Evolutionary conservation across 1,140 invertebrate species (phyloP), one percentile per base, ranked within the genome.

Genomic region (Adoxophyes honmai): DNA sequence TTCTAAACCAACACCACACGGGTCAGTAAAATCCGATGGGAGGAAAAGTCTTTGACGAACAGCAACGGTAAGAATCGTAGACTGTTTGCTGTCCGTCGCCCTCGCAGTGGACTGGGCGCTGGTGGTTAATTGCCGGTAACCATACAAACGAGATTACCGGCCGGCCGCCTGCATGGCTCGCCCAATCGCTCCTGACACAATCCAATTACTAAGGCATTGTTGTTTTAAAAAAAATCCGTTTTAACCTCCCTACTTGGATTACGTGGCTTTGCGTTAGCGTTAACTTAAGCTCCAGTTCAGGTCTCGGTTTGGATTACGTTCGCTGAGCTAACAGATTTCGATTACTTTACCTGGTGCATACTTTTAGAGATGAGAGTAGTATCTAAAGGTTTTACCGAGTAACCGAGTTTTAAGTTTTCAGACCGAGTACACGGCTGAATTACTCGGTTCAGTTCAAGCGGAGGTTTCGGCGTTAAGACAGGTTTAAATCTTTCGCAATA

Each of bases 101-200:
- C 8, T 7, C 13, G 36, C 53, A 16, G n/a, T n/a, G 53, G 18
- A 14, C 2, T 42, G 57, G 59, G 53, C 52, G 60, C 62, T 59
- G 60, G 64, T 59, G 62, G 60, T 71, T 84, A 80, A 81, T 81
- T 84, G 78, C 62, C 66, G 62, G 70, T 76, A 73, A 74, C 66
- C 59, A 67, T 59, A 67, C 71, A 78, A 81, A 81, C 67, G 67
- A 77, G 77, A 78, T 81, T 81, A 84, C 70, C 39, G 56, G 18
- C 53, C 61, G 64, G 52, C 39, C 57, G 64, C 58, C 48, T 56
- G 44, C 61, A 39, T 38, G 36, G 48, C 52, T 55, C 39, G 13
- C 62, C 64, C 61, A 68, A 73, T 77, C 68, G 58, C 42, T 59
- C 64, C 64, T 55, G 61, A 72, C 69, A 60, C 72, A 73, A 81